Percentiles rank a stretch among this genome's conserved stretches.
These are phyloP conservation scores for Isotomurus palustris DNA, from an alignment of 2,888 invertebrate species.

Conservation along the genomic window DNA sequence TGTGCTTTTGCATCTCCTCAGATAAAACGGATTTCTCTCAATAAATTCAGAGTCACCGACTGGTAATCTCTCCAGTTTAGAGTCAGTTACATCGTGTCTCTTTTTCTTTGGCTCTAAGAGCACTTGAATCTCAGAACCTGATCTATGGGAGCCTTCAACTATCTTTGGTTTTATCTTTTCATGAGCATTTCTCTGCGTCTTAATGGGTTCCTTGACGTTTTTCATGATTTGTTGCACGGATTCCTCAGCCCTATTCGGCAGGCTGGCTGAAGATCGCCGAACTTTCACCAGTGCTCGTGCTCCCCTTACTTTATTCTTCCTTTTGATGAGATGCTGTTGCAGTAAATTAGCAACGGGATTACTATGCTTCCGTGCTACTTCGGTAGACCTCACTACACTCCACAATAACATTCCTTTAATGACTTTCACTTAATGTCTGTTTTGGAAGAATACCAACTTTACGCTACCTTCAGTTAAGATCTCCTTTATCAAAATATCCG, in stretches of 20 bases:
- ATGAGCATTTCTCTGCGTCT: not conserved
- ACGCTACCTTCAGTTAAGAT: slow-evolving; percentile 4
- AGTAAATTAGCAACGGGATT: not conserved
- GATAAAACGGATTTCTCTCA: slow-evolving; percentile 1
- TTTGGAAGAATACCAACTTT: not conserved
- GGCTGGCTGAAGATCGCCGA: slow-evolving; percentile 14
- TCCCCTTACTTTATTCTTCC: not conserved
- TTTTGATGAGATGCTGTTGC: not conserved
- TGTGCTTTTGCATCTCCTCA: slow-evolving; percentile 24
- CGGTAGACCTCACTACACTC: not conserved
- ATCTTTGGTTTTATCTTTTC: not conserved
- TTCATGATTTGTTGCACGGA: slow-evolving; percentile 17
- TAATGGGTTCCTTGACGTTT: slow-evolving; percentile 12
- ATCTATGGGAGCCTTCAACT: not conserved
- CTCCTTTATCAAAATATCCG: slow-evolving; percentile 16
- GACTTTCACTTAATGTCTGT: not conserved
- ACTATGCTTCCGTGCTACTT: not conserved
- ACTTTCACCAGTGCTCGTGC: slow-evolving; percentile 24
- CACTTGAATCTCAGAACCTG: slow-evolving; percentile 23
- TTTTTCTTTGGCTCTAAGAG: slow-evolving; percentile 22
- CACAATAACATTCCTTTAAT: no score
- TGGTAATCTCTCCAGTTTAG: not conserved
- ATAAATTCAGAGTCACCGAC: not conserved
- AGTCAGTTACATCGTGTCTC: not conserved
- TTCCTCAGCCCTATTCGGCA: slow-evolving; percentile 8